phyloP scores from a whole-genome alignment of 2,888 invertebrate species.

The Agrotis segetum region DNA sequence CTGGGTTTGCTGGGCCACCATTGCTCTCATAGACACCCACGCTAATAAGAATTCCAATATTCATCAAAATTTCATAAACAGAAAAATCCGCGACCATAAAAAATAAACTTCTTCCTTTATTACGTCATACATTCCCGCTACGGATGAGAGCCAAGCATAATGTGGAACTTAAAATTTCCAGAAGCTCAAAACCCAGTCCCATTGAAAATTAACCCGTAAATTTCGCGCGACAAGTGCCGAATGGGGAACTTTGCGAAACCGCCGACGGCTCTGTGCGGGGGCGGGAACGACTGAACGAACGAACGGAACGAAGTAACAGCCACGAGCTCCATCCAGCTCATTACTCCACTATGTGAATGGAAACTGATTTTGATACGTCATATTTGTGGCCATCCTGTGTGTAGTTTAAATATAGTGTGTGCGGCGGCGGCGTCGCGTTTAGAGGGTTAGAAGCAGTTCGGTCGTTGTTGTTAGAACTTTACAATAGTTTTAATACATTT shows the following conservation, averaged over 20 bases:
- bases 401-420: constrained; percentile 6
- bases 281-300: constrained; percentile 57
- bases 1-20: too few species aligned
- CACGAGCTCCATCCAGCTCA: constrained; percentile 77
- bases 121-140: constrained; percentile 62
- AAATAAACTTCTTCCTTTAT: constrained; percentile 54
- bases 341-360: constrained; percentile 75
- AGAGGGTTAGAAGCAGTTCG: neutral
- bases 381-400: constrained; percentile 44
- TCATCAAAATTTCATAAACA: constrained; percentile 55
- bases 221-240: constrained; percentile 89
- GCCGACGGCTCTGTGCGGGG: constrained; percentile 80
- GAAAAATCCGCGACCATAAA: constrained; percentile 44
- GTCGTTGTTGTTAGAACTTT: neutral
- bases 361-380: constrained; percentile 63
- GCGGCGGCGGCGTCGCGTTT: neutral
- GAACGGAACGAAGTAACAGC: constrained; percentile 62
- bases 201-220: constrained; percentile 91
- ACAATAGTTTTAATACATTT: neutral
- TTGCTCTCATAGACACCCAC: neutral
- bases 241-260: constrained; percentile 87
- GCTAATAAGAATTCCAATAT: constrained; percentile 26
- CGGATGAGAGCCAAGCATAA: constrained; percentile 76
- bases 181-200: constrained; percentile 83
- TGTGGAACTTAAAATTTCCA: constrained; percentile 84